Percentiles rank a stretch among this genome's conserved stretches.
phyloP scores from a whole-genome alignment of 2,888 invertebrate genomes.

The Bruchidius siliquastri region DNA sequence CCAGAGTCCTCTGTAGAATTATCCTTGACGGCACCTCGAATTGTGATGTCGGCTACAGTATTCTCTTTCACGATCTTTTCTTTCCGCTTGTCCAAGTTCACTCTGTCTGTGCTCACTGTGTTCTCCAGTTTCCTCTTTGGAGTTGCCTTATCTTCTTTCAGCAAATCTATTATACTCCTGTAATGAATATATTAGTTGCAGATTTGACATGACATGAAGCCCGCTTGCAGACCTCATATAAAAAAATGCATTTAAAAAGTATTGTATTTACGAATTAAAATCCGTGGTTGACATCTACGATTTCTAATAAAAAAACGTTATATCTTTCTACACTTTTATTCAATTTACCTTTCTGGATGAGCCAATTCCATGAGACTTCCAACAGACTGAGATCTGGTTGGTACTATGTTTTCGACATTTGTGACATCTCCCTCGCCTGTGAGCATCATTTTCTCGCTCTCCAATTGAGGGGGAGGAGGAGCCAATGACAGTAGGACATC shows the following conservation, averaged over 20 bases:
- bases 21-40: slow-evolving; percentile 33
- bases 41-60: slow-evolving; percentile 44
- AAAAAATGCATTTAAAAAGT: too few relatives aligned
- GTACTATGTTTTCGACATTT: slow-evolving; percentile 41
- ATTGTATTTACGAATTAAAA: too few relatives aligned
- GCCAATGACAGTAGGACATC: slow-evolving; percentile 82
- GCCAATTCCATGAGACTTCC: slow-evolving; percentile 71
- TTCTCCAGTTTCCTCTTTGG: slow-evolving; percentile 72
- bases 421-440: slow-evolving; percentile 50
- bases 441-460: slow-evolving; percentile 68
- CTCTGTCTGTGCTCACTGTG: slow-evolving; percentile 67
- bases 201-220: too few relatives aligned
- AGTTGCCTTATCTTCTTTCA: slow-evolving; percentile 57
- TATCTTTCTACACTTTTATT: too few relatives aligned
- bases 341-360: slow-evolving; percentile 54
- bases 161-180: slow-evolving; percentile 67
- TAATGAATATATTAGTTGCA: not conserved
- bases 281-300: too few relatives aligned
- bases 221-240: too few relatives aligned
- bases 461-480: slow-evolving; percentile 69
- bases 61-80: slow-evolving; percentile 55
- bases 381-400: slow-evolving; percentile 61
- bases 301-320: too few relatives aligned
- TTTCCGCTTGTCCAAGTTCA: slow-evolving; percentile 50
- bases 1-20: slow-evolving; percentile 33